Evolutionary conservation across 2,113 vertebrate species (phyloP).

Genomic region (Athene cunicularia): DNA sequence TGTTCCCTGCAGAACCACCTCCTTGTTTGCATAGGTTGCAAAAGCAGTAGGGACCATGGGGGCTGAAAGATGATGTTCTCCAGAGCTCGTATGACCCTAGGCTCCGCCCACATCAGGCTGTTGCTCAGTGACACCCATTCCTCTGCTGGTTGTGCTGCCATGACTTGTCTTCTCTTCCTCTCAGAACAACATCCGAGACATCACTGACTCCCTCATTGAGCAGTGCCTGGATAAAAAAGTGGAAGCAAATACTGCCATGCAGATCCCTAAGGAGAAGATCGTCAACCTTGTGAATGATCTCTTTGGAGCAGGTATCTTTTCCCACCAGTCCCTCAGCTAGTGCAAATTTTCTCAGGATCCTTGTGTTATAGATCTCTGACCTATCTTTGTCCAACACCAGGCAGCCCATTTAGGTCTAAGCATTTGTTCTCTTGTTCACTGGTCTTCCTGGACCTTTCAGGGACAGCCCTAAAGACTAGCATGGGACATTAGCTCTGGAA

Average conservation of each 20-base stretch:
- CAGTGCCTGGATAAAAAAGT: conserved; percentile 82
- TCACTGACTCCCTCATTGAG: conserved; percentile 87
- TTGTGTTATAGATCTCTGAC: neutral
- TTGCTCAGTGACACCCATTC: neutral
- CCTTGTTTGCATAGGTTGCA: neutral
- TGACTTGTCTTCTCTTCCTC: neutral
- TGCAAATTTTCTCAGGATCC: neutral
- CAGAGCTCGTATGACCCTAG: rapidly evolving
- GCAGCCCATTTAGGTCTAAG: neutral
- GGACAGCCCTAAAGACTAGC: neutral
- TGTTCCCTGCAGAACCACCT: neutral
- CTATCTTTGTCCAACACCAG: neutral
- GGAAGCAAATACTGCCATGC: conserved; percentile 57
- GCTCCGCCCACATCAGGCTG: neutral
- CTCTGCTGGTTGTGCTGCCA: neutral
- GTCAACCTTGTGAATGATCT: conserved; percentile 88
- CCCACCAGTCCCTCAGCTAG: neutral
- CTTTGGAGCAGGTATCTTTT: conserved; percentile 87
- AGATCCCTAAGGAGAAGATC: conserved; percentile 82
- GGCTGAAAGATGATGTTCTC: neutral
- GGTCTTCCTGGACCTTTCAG: neutral
- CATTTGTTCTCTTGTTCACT: rapidly evolving
- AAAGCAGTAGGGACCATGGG: neutral
- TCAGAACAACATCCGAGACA: conserved; percentile 87
- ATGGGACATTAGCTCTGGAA: neutral